Conservation (phyloP, 2,888 invertebrate genomes). For the Trachelus stipa region DNA sequence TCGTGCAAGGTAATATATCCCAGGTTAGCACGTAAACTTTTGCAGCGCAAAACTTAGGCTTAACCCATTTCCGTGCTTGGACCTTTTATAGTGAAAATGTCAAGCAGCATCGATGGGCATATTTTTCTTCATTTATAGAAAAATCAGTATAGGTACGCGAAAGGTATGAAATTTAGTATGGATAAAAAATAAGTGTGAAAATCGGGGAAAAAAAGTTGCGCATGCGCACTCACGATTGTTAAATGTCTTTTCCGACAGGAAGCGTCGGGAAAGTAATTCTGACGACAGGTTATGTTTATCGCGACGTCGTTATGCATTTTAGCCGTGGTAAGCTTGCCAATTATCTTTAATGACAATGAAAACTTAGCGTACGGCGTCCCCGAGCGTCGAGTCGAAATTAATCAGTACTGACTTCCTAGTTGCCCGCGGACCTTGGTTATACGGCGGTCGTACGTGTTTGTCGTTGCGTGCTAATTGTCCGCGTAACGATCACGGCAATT, state of each 20-base stretch:
- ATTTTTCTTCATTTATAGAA: not conserved
- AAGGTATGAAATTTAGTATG: not conserved
- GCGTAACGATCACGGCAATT: slow-evolving; percentile 18
- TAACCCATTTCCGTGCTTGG: too few relatives aligned
- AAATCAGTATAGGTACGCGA: not conserved
- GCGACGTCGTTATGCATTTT: not conserved
- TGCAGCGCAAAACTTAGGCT: too few relatives aligned
- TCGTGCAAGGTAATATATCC: too few relatives aligned
- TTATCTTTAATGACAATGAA: not conserved
- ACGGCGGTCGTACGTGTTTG: not conserved
- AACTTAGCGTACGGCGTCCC: not conserved
- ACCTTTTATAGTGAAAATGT: not conserved
- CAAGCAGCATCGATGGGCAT: too few relatives aligned
- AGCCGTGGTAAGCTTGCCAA: not conserved
- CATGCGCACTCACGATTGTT: too few relatives aligned
- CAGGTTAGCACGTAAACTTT: too few relatives aligned
- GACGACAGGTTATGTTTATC: not conserved
- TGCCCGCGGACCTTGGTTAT: not conserved
- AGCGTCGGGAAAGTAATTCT: not conserved
- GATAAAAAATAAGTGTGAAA: too few relatives aligned
- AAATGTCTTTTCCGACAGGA: not conserved
- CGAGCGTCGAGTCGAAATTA: not conserved
- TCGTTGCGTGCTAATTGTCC: slow-evolving; percentile 11
- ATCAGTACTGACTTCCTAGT: not conserved
- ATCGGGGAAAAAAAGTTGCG: too few relatives aligned